phyloP scores from a whole-genome alignment of 2,888 invertebrate genomes.

The Cerastoderma edule region DNA sequence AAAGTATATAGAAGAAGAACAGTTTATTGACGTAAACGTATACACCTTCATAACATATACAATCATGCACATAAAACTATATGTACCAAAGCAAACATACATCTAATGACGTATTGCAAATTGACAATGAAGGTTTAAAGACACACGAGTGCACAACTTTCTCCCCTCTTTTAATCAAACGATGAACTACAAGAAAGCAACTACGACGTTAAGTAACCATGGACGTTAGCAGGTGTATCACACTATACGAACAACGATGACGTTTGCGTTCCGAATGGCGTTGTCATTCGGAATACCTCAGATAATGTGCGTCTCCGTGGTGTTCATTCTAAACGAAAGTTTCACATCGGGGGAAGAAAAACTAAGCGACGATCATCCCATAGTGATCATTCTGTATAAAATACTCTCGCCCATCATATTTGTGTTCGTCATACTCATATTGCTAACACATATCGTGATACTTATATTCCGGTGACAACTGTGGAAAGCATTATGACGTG shows the following conservation, averaged over 20 bases:
- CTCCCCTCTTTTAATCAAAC: background rate
- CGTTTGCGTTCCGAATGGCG: conserved; percentile 7
- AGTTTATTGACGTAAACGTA: too few relatives aligned
- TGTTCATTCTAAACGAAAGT: conserved; percentile 12
- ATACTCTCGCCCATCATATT: conserved; percentile 44
- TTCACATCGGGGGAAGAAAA: background rate
- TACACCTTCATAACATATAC: too few relatives aligned
- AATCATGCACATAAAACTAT: too few relatives aligned
- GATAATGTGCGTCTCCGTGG: conserved; percentile 3
- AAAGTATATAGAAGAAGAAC: too few relatives aligned
- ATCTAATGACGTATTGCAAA: background rate
- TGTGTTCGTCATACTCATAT: conserved; percentile 43
- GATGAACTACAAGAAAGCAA: background rate
- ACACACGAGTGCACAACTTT: background rate
- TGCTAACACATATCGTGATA: conserved; percentile 43
- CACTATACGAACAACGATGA: too few relatives aligned
- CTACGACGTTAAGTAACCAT: too few relatives aligned
- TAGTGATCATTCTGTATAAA: conserved; percentile 38
- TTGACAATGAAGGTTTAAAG: background rate
- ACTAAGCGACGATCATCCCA: conserved; percentile 16
- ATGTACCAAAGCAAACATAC: too few relatives aligned
- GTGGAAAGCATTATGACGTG: background rate
- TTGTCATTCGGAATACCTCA: background rate
- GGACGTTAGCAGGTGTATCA: too few relatives aligned
- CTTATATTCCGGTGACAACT: conserved; percentile 38